A percentile compares a stretch with the other conserved stretches of the same genome.
Evolutionary conservation across 2,888 invertebrate genomes (phyloP).

Genomic region (Hypercompe scribonia): DNA sequence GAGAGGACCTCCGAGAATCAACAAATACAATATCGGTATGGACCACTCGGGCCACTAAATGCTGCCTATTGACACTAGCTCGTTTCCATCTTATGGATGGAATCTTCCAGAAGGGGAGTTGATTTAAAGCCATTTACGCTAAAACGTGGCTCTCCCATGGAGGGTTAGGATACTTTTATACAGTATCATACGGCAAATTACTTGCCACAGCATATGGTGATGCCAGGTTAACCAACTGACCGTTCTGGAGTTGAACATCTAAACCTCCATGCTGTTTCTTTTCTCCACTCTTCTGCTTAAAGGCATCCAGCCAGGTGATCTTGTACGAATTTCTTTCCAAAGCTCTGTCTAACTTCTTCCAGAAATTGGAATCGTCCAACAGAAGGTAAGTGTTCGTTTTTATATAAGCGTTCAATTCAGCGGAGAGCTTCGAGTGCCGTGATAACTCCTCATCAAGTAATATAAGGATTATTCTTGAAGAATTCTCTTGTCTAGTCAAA

Average conservation of each 20-base stretch:
- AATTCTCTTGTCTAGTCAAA: conserved; percentile 70
- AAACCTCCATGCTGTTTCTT: neutral
- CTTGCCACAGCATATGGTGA: neutral
- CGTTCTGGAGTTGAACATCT: conserved; percentile 2
- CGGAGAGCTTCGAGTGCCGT: conserved; percentile 75
- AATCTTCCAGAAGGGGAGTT: neutral
- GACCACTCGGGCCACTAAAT: no score
- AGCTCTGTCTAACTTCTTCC: conserved; percentile 89
- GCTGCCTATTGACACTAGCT: neutral
- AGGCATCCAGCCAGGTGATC: neutral
- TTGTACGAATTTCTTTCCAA: conserved; percentile 15
- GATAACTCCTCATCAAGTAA: conserved; percentile 87
- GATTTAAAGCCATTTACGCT: no score
- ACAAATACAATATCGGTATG: no score
- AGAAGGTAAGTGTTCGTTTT: conserved; percentile 92
- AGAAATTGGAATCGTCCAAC: conserved; percentile 93
- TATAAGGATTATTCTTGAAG: conserved; percentile 90
- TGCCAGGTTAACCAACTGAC: neutral
- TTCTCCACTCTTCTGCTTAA: neutral
- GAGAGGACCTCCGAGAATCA: no score
- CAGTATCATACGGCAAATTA: neutral
- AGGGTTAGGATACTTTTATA: neutral
- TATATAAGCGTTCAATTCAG: conserved; percentile 88
- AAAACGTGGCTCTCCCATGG: neutral
- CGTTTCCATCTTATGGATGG: neutral